A percentile compares a stretch with the other conserved stretches of the same genome.
phyloP scores from a whole-genome alignment of 2,113 vertebrate genomes.

The Ibidorhyncha struthersii region DNA sequence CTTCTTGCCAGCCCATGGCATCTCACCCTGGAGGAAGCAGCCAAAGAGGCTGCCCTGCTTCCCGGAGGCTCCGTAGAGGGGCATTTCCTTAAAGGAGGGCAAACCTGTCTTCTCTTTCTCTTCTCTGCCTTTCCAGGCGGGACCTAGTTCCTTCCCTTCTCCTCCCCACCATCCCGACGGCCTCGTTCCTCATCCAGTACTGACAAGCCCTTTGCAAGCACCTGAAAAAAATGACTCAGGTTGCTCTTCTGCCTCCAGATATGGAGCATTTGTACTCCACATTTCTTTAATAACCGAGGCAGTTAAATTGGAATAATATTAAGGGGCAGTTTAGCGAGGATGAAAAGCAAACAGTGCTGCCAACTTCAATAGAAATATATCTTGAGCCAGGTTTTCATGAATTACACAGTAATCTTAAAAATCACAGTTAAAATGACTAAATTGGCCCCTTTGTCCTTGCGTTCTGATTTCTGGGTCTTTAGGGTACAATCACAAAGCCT shows the following conservation, averaged over 20 bases:
- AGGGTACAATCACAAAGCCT: constrained; percentile 9
- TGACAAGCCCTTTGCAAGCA: not conserved
- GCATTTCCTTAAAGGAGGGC: not conserved
- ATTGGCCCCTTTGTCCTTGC: not conserved
- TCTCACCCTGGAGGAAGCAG: not conserved
- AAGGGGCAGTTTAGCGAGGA: not conserved
- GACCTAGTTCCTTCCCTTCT: not conserved
- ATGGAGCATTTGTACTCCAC: not conserved
- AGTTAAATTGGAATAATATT: constrained; percentile 7
- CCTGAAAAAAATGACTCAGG: not conserved
- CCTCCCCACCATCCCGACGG: too few relatives aligned
- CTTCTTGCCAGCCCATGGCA: fast-evolving
- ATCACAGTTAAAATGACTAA: not conserved
- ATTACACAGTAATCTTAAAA: constrained; percentile 22
- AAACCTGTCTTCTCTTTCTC: not conserved
- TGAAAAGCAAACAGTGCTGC: constrained; percentile 1
- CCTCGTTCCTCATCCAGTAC: not conserved
- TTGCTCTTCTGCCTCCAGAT: not conserved
- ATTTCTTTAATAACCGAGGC: constrained; percentile 11
- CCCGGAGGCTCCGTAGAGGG: not conserved
- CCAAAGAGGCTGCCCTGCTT: not conserved
- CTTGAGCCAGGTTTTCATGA: not conserved
- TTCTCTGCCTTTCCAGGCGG: not conserved
- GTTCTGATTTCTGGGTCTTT: constrained; percentile 33
- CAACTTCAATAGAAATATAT: not conserved